Evolutionary conservation across 2,888 invertebrate genomes (phyloP), one percentile per base, ranked within the genome.

Genomic region (Limnephilus marmoratus): DNA sequence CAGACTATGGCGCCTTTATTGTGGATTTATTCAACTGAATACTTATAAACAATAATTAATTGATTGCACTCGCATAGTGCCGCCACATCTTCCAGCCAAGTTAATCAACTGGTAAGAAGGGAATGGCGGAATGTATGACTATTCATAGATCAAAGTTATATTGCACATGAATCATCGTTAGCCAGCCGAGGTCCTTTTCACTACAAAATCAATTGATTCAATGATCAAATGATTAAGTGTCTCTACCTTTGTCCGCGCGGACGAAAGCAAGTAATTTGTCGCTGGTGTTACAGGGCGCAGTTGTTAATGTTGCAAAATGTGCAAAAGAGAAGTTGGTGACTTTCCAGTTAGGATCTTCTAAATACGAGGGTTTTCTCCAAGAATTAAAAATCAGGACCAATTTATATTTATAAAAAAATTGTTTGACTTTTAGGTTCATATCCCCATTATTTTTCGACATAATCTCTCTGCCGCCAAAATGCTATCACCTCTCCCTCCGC

Each of bases 101-200:
- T 83, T 83, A 37, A 83, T 83, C 83, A 83, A 83, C 37, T 34
- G 7, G 34, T 18, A 37, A 34, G 34, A 34, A 83, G 37, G 37
- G 18, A 83, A 83, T 37, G 34, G 37, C 15, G 18, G 37, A 83
- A 83, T 83, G 31, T 37, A 83, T 37, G 83, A 83, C 83, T n/a
- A 37, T 37, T 83, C 83, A 83, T 83, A 37, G 18, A 83, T 83
- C 83, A 83, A 83, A 31, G 83, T 83, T 34, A 83, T 83, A 31
- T 18, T 83, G 83, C 29, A 31, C 7, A 34, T 83, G 83, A 83
- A 83, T 83, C 83, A 83, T 15, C 83, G 83, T 83, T 83, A 83
- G 34, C 13, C 34, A n/a, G 53, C 53, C 53, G 53, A 18, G 18
- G 53, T 18, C 53, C 53, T 68, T 68, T 68, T 68, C 18, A 68